Evolutionary conservation across 2,797 vertebrate genomes (phyloP).

Genomic region (Xiphophorus birchmanni): DNA sequence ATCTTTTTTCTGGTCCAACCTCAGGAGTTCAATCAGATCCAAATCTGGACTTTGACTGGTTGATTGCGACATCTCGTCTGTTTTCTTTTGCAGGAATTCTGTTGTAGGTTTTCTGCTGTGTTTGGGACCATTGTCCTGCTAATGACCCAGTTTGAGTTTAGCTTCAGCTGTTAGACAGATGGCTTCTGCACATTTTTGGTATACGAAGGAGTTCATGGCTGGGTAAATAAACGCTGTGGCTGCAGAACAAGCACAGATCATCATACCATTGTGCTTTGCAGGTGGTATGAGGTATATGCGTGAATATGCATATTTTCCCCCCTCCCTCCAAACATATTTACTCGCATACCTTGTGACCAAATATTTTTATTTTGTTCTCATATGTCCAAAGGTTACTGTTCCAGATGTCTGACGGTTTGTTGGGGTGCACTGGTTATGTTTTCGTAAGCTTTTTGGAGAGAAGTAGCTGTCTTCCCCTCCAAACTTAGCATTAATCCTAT

Average conservation of each 20-base stretch:
- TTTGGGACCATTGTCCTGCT: neutral
- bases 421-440: neutral
- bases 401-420: neutral
- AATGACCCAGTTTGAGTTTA: neutral
- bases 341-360: neutral
- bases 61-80: neutral
- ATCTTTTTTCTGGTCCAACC: neutral
- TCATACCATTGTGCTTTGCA: neutral
- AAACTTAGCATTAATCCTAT: neutral
- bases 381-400: neutral
- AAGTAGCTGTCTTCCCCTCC: neutral
- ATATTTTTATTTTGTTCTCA: neutral
- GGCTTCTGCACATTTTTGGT: neutral
- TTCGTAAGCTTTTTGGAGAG: neutral
- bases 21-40: neutral
- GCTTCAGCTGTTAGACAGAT: conserved; percentile 2
- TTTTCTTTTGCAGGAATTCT: neutral
- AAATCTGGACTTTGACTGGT: neutral
- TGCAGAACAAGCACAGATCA: neutral
- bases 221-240: neutral
- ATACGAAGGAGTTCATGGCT: neutral
- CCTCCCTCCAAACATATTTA: neutral
- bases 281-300: neutral
- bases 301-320: neutral
- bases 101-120: neutral